Evolutionary conservation across 2,888 invertebrate species (phyloP).

Genomic region (Drosophila nigricruria): DNA sequence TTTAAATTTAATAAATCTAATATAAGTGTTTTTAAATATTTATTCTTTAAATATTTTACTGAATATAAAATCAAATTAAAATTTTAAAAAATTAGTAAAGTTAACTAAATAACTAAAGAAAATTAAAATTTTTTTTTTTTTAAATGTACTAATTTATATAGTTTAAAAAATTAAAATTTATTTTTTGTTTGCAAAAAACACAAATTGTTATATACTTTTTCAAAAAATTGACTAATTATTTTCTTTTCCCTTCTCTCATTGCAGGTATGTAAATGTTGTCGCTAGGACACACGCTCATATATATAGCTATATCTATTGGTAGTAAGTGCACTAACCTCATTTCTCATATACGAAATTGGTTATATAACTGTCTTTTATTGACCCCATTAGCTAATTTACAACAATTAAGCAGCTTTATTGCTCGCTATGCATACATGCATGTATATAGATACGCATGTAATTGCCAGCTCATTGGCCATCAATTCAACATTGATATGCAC

Average conservation of each 20-base stretch:
- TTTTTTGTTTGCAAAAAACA: too few species aligned
- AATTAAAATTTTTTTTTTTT: too few species aligned
- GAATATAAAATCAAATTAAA: background rate
- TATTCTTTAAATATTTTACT: too few species aligned
- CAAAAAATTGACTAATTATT: background rate
- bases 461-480: conserved; percentile 55
- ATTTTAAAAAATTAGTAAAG: background rate
- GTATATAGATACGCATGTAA: conserved; percentile 46
- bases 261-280: conserved; percentile 44
- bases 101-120: background rate
- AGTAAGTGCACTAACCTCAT: conserved; percentile 18
- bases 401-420: conserved; percentile 62
- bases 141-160: too few species aligned
- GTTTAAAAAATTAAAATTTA: too few species aligned
- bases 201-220: too few species aligned
- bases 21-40: too few species aligned
- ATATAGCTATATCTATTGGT: background rate
- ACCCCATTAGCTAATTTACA: conserved; percentile 61
- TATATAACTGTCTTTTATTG: conserved; percentile 31
- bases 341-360: conserved; percentile 1
- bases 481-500: conserved; percentile 70
- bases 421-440: conserved; percentile 22
- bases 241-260: conserved; percentile 18
- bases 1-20: too few species aligned
- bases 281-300: background rate